Conservation (phyloP, 2,797 vertebrate species). For the Thripadectes ignobilis region DNA sequence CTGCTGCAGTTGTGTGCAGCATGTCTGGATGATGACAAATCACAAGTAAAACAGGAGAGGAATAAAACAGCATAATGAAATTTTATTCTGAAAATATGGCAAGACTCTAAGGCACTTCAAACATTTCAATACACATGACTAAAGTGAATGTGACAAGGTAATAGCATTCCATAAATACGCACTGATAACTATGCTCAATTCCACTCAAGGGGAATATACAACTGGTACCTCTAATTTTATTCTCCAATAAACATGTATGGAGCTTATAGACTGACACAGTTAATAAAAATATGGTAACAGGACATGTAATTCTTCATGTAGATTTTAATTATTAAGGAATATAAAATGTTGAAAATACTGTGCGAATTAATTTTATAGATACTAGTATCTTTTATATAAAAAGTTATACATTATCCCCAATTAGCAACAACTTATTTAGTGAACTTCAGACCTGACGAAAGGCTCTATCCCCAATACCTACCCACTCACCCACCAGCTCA, state of each 20-base stretch:
- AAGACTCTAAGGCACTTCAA: slow-evolving; percentile 91
- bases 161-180: slow-evolving; percentile 80
- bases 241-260: slow-evolving; percentile 62
- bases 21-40: slow-evolving; percentile 17
- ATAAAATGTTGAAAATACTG: slow-evolving; percentile 92
- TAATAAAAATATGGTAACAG: slow-evolving; percentile 86
- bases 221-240: slow-evolving; percentile 68
- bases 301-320: slow-evolving; percentile 85
- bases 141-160: slow-evolving; percentile 73
- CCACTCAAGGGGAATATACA: slow-evolving; percentile 62
- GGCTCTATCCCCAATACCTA: slow-evolving; percentile 61
- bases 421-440: slow-evolving; percentile 66
- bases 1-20: neutral
- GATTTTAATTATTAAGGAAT: slow-evolving; percentile 76
- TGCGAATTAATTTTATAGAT: slow-evolving; percentile 84
- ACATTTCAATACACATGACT: slow-evolving; percentile 83
- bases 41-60: slow-evolving; percentile 12
- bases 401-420: slow-evolving; percentile 83
- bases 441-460: slow-evolving; percentile 60
- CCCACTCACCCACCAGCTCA: slow-evolving; percentile 66
- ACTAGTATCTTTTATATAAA: slow-evolving; percentile 86
- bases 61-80: slow-evolving; percentile 71
- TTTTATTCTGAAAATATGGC: slow-evolving; percentile 92
- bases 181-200: slow-evolving; percentile 70
- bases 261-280: slow-evolving; percentile 68